Conservation (phyloP, 2,797 vertebrate species). For the Phalanger gymnotis region DNA sequence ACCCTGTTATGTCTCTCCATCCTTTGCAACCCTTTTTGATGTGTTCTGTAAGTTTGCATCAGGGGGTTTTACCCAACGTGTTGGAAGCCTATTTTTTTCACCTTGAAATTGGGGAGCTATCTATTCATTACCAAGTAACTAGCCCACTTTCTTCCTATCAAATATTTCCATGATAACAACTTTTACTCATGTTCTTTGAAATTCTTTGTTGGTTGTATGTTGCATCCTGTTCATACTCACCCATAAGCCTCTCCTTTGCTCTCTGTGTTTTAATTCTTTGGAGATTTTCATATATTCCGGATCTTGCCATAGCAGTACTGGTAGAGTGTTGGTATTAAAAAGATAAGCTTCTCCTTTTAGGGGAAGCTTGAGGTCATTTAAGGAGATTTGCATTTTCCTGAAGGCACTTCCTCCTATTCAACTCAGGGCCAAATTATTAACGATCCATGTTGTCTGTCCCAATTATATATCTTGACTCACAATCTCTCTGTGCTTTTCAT, state of each 20-base stretch:
- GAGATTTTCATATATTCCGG: background rate
- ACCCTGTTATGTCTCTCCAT: background rate
- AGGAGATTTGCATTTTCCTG: background rate
- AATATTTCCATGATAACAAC: background rate
- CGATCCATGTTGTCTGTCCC: background rate
- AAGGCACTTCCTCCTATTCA: background rate
- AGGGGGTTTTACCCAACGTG: background rate
- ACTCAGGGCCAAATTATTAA: background rate
- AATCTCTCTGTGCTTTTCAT: background rate
- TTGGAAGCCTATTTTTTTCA: background rate
- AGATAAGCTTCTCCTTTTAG: background rate
- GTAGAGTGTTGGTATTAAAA: background rate
- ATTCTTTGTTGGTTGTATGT: background rate
- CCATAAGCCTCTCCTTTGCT: background rate
- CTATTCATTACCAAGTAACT: background rate
- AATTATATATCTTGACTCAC: background rate
- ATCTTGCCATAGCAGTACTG: background rate
- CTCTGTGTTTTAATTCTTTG: background rate
- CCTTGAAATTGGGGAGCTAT: background rate
- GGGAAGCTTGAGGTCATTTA: background rate
- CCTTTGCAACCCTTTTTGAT: background rate
- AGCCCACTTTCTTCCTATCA: background rate
- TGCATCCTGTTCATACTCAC: background rate
- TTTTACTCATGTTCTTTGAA: background rate
- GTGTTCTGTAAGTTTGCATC: background rate